Percentiles rank a stretch among this genome's conserved stretches.
These are phyloP conservation scores for Pithys albifrons DNA, from an alignment of 2,113 vertebrate species.

Conservation along the genomic window DNA sequence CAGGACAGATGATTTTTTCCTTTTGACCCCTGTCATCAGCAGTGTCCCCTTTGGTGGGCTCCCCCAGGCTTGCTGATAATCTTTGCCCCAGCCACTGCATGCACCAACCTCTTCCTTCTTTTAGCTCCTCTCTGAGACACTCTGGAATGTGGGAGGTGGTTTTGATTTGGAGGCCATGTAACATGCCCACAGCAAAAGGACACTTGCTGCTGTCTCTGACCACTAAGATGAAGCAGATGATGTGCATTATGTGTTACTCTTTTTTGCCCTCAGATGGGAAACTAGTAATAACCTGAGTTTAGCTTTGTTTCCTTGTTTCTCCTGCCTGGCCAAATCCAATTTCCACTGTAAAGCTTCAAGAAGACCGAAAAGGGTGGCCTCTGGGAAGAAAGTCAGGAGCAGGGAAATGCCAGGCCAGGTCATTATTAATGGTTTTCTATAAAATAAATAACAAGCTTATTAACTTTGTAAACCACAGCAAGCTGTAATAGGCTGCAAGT, in stretches of 20 bases:
- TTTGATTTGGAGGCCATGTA: background rate
- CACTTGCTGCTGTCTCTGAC: background rate
- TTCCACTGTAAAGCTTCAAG: background rate
- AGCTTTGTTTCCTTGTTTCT: background rate
- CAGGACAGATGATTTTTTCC: background rate
- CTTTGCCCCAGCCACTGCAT: background rate
- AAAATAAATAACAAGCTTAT: conserved; percentile 32
- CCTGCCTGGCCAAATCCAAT: background rate
- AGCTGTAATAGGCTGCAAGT: background rate
- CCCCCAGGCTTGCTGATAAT: background rate
- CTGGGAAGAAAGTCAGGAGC: background rate
- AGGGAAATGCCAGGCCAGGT: background rate
- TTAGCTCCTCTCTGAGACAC: background rate
- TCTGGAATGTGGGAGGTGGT: background rate
- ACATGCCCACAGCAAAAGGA: background rate
- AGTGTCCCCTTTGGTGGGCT: background rate
- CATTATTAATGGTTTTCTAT: conserved; percentile 4
- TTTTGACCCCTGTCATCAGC: background rate
- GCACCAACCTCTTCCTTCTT: background rate
- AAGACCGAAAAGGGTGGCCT: background rate
- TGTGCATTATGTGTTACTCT: background rate
- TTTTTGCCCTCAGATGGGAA: background rate
- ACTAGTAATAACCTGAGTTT: background rate
- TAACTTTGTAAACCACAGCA: background rate
- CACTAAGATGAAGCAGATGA: background rate